Conservation (phyloP, 2,113 vertebrate genomes). For the Noctilio leporinus region DNA sequence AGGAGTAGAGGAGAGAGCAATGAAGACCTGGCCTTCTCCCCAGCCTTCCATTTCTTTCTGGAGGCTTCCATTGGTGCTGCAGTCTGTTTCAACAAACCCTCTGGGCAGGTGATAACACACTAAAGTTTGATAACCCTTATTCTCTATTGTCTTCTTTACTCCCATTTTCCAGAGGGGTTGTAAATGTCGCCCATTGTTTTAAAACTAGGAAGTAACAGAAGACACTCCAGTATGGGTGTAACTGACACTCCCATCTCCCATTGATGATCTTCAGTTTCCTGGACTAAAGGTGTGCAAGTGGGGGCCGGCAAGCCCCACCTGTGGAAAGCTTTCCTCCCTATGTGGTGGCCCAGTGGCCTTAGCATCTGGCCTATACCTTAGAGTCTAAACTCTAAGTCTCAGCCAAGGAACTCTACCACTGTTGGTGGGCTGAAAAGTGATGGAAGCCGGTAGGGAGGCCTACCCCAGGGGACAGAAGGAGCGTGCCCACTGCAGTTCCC, state of each 20-base stretch:
- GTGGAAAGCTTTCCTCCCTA: background rate
- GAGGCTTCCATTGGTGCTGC: background rate
- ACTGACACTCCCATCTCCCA: background rate
- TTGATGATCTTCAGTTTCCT: background rate
- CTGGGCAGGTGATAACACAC: too few relatives aligned
- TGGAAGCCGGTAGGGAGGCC: background rate
- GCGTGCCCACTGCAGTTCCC: background rate
- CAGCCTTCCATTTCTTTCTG: background rate
- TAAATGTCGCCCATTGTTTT: background rate
- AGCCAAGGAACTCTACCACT: background rate
- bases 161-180: background rate
- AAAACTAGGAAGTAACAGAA: background rate
- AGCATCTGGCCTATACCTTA: background rate
- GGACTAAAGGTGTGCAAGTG: background rate
- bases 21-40: background rate
- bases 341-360: background rate
- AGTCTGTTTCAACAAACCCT: background rate
- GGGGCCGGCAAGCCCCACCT: background rate
- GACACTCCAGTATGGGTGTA: background rate
- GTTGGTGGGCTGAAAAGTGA: background rate
- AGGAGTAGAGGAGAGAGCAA: background rate
- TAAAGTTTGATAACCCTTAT: background rate
- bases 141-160: background rate
- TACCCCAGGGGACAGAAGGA: background rate
- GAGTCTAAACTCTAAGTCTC: background rate